Base-by-base conservation (phyloP, 37 sponge, comb jelly and placozoan species). In the Petrosia ficiformis region DNA sequence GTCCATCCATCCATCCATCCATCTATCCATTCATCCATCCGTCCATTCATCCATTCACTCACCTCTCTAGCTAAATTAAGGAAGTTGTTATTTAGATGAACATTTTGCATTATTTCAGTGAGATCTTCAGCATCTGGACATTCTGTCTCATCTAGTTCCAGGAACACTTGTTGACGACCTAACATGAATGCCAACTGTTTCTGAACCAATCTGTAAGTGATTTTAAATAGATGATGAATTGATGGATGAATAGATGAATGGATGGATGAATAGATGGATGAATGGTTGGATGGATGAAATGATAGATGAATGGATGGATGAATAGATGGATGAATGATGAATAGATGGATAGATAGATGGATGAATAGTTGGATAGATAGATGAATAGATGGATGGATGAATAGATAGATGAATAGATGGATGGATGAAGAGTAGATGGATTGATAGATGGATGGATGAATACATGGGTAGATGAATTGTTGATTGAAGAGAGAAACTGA, bases 181-280 rank as follows among this genome's bases (percentile, higher is more conserved):
- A 95, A 60, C 83, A 95, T 95, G 81, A 93, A 98, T 44, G 94
- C 90, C 44, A 98, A 86, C 87, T 98, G 99, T 84, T 98, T 98
- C 60, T 83, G 88, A 1, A 92, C 76, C 34, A 83, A 33, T 57
- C 89, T 96, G 58, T n/a, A n/a, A n/a, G n/a, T n/a, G n/a, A n/a
- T n/a, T n/a, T 40, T 22, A 67, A 28, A n/a, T 40, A 59, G 4
- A 30, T 19, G 14, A 19, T 48, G 26, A 37, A 71, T 19, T 32
- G 34, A 28, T 19, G 42, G 10, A 16, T 36, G 39, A 68, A 68
- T 8, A 29, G 4, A 61, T n/a, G n/a, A 61, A 61, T 61, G 63
- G 63, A 11, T n/a, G n/a, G n/a, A n/a, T n/a, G n/a, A n/a, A n/a
- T n/a, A n/a, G n/a, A n/a, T n/a, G n/a, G n/a, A n/a, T n/a, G n/a